Base-by-base conservation (phyloP, 2,888 invertebrate genomes). In the Athalia cordata region DNA sequence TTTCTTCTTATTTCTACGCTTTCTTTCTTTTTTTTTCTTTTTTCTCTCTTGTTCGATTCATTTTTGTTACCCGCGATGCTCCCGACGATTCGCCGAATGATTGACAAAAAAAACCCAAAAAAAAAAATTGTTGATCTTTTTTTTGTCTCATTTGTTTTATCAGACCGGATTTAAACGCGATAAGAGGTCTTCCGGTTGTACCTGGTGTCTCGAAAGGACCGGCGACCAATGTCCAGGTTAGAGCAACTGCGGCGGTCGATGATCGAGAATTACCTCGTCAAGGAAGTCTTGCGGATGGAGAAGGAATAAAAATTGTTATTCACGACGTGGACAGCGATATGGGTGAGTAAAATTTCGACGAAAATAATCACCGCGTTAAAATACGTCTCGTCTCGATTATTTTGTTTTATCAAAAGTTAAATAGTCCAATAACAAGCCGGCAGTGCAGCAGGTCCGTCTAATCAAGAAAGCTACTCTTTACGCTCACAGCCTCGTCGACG, bases 261-360 rank as follows among this genome's bases (percentile, higher is more conserved):
- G 94, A 94, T 85, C 92, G 93, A 47, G 92, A 93, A 81, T 92
- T 93, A 59, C 92, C 93, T 4, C 90, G 95, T 64, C 92, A 97
- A 5, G 97, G 97, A 87, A 96, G 96, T 86, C 96, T 97, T 29
- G 96, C 95, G 80, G 97, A 97, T 87, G 97, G 97, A 1, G 97
- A 97, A 89, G 96, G 96, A 81, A 97, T 97, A 85, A 95, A 97
- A 89, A 97, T 97, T 83, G 97, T 97, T 82, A 97, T 97, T 86
- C 97, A 97, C 87, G 97, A 97, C 89, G 97, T 97, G 11, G 97
- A 97, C 90, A 88, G 88, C 77, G 89, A 90, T 79, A 86, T 88
- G 80, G 86, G 91, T 91, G 79, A 88, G 90, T 43, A n/a, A 50
- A 29, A 29, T 52, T 5, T 11, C n/a, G 52, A 5, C 68, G 9